Base-by-base conservation (phyloP, 2,888 invertebrate species). In the Drosophila kokeensis region DNA sequence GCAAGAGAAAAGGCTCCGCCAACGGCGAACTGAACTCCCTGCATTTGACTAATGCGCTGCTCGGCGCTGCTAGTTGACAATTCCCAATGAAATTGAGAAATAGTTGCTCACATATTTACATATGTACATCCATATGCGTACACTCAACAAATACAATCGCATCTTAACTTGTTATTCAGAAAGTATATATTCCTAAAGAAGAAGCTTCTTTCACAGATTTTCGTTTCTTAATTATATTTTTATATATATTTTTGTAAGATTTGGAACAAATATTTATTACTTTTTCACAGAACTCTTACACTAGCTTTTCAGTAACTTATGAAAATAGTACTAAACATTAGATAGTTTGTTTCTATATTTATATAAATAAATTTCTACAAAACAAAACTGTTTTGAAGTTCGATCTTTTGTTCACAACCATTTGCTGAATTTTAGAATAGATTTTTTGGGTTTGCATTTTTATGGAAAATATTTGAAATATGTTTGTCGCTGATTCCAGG, bases 11-110 rank as follows among this genome's bases (percentile, higher is more conserved):
- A 67, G 60, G 42, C 69, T 65, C 68, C 66, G 61, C 40, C 45
- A 64, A 13, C 27, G 71, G 68, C 72, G 69, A 73, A 32, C 21
- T 15, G 45, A 73, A 34, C 57, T 75, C 36, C 54, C 49, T 77
- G 75, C 81, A 79, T 69, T 86, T 85, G 84, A 88, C 87, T 83
- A 84, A 88, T 84, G 70, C 76, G 77, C 73, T 55, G 67, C 76
- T 68, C 73, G 53, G 64, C 32, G 32, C 32, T 32, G 32, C 72
- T 78, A 73, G 72, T 76, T 86, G 88, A 86, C 84, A 86, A 81
- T 69, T 74, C 79, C 65, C 70, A 64, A 68, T 72, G 66, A 55
- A 79, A 89, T 79, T 87, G 89, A 83, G 84, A 89, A 85, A 87
- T 87, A 77, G 87, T 83, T 82, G 63, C 24, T 45, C 64, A 52